phyloP scores from a whole-genome alignment of 2,888 invertebrate species.

The Drosophila villosipedis region DNA sequence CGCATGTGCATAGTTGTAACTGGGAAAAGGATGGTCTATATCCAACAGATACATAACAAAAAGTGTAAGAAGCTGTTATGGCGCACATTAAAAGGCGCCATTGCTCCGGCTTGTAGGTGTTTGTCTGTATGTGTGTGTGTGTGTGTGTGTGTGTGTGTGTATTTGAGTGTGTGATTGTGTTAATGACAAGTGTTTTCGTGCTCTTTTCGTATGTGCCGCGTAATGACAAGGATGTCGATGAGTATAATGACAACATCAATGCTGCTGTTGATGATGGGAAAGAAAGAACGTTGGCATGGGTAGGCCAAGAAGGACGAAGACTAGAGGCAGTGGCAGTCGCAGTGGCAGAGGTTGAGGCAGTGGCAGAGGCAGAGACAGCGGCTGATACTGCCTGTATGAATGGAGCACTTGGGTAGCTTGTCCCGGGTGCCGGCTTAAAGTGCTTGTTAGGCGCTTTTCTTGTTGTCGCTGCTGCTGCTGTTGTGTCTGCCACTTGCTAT shows the following conservation, averaged over 20 bases:
- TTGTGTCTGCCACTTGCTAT: conserved; percentile 38
- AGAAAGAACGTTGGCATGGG: conserved; percentile 4
- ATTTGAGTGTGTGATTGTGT: conserved; percentile 61
- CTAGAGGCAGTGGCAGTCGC: background rate
- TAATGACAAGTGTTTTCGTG: conserved; percentile 80
- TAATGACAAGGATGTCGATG: conserved; percentile 81
- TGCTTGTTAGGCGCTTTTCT: conserved; percentile 77
- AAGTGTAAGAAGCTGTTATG: conserved; percentile 44
- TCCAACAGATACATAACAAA: conserved; percentile 19
- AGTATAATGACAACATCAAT: conserved; percentile 80
- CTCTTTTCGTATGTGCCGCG: conserved; percentile 58
- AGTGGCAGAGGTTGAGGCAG: background rate
- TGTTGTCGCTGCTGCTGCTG: conserved; percentile 17
- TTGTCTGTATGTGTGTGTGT: background rate
- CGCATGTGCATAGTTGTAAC: conserved; percentile 6
- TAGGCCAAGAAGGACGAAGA: conserved; percentile 3
- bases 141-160: conserved; percentile 17
- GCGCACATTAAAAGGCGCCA: conserved; percentile 37
- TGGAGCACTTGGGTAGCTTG: conserved; percentile 52
- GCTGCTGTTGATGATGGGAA: conserved; percentile 67
- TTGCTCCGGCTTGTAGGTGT: conserved; percentile 26
- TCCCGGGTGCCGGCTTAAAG: conserved; percentile 66
- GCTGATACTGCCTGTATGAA: conserved; percentile 36
- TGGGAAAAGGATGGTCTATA: background rate
- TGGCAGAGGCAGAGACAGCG: background rate